Evolutionary conservation across 2,113 vertebrate species (phyloP).

Genomic region (Cettia cetti): DNA sequence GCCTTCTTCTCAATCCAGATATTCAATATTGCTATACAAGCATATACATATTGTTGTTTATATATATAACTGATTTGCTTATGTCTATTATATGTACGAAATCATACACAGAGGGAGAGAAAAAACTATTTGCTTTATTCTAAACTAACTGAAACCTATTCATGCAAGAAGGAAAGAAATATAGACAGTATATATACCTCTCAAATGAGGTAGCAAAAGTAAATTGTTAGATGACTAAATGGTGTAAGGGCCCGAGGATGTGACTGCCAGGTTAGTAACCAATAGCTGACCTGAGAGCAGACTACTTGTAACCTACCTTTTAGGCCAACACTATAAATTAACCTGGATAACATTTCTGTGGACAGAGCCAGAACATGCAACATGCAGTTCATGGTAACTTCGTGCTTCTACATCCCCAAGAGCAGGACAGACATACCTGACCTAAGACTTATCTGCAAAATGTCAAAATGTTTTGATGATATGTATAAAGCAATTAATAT

Average conservation of each 20-base stretch:
- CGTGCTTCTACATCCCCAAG: not conserved
- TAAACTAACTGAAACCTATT: not conserved
- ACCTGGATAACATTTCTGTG: not conserved
- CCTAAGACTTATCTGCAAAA: not conserved
- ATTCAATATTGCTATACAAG: not conserved
- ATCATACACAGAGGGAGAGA: not conserved
- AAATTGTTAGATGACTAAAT: not conserved
- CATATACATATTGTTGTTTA: not conserved
- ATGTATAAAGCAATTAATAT: not conserved
- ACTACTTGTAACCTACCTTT: not conserved
- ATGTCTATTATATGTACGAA: not conserved
- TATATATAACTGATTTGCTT: not conserved
- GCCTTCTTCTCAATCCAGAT: not conserved
- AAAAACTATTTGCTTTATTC: not conserved
- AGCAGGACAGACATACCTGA: not conserved
- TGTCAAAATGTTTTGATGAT: not conserved
- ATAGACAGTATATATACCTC: not conserved
- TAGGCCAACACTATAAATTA: not conserved
- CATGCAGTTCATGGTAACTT: not conserved
- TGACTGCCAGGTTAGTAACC: not conserved
- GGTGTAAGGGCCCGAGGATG: not conserved
- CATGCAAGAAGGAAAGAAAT: not conserved
- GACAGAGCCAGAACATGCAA: not conserved
- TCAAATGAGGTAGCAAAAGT: not conserved
- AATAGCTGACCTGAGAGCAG: not conserved